A percentile compares a stretch with the other conserved stretches of the same genome.
Conservation (phyloP, 2,888 invertebrate genomes). For the Drosophila ezoana region DNA sequence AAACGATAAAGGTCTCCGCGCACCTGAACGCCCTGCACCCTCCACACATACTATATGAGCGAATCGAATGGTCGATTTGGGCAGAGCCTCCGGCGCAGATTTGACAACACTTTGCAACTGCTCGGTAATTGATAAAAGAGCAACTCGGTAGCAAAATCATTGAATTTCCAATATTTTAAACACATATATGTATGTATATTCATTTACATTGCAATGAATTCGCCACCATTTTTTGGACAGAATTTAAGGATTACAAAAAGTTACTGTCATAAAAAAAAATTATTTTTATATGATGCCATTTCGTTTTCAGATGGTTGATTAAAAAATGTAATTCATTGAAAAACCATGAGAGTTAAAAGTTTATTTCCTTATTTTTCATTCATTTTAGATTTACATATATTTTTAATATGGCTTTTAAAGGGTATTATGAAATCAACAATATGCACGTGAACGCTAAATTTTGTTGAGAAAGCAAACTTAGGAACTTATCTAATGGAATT, state of each 20-base stretch:
- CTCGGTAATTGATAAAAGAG: slow-evolving; percentile 4
- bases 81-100: slow-evolving; percentile 6
- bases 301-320: background rate
- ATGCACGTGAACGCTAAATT: too few species aligned
- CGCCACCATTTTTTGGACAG: background rate
- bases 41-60: background rate
- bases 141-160: background rate
- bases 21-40: slow-evolving; percentile 14
- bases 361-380: too few species aligned
- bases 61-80: slow-evolving; percentile 36
- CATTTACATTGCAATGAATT: background rate
- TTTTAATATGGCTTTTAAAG: too few species aligned
- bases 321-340: background rate
- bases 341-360: too few species aligned
- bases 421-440: too few species aligned
- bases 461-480: too few species aligned
- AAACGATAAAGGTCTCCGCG: slow-evolving; percentile 60
- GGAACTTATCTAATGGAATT: too few species aligned
- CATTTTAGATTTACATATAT: too few species aligned
- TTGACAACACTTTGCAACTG: slow-evolving; percentile 14
- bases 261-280: too few species aligned
- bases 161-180: background rate
- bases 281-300: background rate
- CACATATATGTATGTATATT: background rate
- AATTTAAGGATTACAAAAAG: background rate